phyloP scores from a whole-genome alignment of 2,113 vertebrate genomes.

The Heterotis niloticus region DNA sequence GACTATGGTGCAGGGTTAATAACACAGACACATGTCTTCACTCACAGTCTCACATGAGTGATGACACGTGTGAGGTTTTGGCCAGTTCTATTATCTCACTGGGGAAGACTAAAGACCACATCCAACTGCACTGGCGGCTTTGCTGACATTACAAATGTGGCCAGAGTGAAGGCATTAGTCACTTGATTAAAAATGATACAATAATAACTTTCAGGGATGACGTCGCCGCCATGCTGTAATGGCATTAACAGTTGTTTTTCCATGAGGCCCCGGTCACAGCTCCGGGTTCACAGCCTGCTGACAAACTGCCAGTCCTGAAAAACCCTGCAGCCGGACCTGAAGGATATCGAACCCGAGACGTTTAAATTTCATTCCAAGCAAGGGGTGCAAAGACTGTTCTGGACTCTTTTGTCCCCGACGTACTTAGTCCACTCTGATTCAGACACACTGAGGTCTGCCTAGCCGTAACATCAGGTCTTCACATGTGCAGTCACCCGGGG shows the following conservation, averaged over 20 bases:
- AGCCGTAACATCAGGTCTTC: too few species aligned
- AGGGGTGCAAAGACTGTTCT: too few species aligned
- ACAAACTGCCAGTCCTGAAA: background rate
- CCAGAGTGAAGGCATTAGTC: conserved; percentile 10
- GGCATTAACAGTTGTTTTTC: conserved; percentile 20
- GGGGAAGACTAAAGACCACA: conserved; percentile 6
- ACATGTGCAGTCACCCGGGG: too few species aligned
- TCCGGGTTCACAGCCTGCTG: conserved; percentile 8
- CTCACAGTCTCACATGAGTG: background rate
- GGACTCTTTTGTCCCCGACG: too few species aligned
- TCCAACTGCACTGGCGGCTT: conserved; percentile 3
- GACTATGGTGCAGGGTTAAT: background rate
- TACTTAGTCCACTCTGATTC: too few species aligned
- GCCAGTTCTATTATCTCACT: background rate
- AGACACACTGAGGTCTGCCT: too few species aligned
- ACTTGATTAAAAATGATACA: conserved; percentile 21
- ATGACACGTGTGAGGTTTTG: background rate
- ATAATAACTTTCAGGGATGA: conserved; percentile 9
- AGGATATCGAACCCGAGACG: too few species aligned
- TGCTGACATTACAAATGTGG: background rate
- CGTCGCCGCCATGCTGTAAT: conserved; percentile 4
- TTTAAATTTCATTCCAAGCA: too few species aligned
- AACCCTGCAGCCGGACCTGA: too few species aligned
- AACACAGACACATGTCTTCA: background rate
- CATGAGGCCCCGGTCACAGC: background rate